Evolutionary conservation across 2,113 vertebrate species (phyloP), one percentile per base, ranked within the genome.

Genomic region (Otolemur garnettii): DNA sequence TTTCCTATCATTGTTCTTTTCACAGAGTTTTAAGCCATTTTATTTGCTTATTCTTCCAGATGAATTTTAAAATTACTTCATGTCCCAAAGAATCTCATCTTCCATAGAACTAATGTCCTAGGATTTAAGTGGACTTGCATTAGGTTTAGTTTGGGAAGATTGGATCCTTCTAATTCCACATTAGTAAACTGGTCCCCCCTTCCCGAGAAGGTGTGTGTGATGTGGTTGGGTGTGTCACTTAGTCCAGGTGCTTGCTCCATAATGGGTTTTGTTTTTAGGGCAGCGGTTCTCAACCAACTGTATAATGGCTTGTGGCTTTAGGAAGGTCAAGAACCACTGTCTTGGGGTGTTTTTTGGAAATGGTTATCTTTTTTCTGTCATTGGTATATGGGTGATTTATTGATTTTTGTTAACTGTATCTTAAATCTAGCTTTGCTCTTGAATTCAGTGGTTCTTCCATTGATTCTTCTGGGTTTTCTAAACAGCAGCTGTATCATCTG

Each of bases 201-300:
- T 28, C 22, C 24, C 0, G 0, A 26, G 38, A 35, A 57, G 15
- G 2, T 5, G 0, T 9, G 60, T 38, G 35, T 15, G 53, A 1
- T 0, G 19, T 30, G 64, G 33, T 21, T 13, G 50, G 30, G 1
- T 28, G 81, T 60, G 28, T 60, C 62, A 14, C 5, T 59, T 5
- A 22, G 22, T 26, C 80, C 38, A 5, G n/a, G 55, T 8, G 42
- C 8, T 66, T 13, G 3, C 38, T 13, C 0, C 1, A 1, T 9
- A 2, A 26, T 28, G 45, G 13, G 28, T 50, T 4, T 50, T 33
- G 26, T 19, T 75, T 71, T 64, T 64, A 7, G 17, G n/a, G 45
- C 45, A 50, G 45, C 45, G 8, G 45, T 50, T 50, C 45, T 50
- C 45, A 50, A 10, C 45, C 45, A 50, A 50, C 45, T 50, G 45